Conservation (phyloP, 2,113 vertebrate species). For the Psophia crepitans region DNA sequence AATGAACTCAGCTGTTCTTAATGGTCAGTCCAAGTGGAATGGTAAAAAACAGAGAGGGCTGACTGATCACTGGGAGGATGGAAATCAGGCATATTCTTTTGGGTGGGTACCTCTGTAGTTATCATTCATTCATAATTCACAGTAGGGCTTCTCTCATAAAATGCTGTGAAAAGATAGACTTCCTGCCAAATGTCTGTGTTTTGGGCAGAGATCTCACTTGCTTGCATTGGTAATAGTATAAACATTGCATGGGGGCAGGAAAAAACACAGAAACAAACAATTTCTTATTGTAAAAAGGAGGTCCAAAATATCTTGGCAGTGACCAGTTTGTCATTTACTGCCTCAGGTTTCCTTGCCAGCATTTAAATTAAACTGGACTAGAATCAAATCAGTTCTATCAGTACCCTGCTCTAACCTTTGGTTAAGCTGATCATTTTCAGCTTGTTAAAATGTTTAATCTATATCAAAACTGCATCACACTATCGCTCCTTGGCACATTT, state of each 20-base stretch:
- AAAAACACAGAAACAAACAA: constrained; percentile 9
- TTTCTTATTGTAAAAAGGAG: constrained; percentile 16
- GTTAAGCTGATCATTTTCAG: constrained; percentile 47
- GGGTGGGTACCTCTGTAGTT: not conserved
- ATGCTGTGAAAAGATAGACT: not conserved
- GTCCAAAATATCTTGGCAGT: constrained; percentile 66
- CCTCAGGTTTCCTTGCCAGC: constrained; percentile 52
- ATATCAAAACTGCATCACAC: constrained; percentile 18
- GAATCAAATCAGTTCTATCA: constrained; percentile 56
- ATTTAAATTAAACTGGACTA: constrained; percentile 67
- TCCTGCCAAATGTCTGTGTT: not conserved
- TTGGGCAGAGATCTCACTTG: not conserved
- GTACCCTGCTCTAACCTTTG: constrained; percentile 45
- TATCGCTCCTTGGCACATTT: not conserved
- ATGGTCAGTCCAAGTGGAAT: not conserved
- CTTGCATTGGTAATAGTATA: not conserved
- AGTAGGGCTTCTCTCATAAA: not conserved
- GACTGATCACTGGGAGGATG: not conserved
- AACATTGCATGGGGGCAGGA: not conserved
- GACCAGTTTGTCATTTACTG: constrained; percentile 35
- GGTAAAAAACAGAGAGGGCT: not conserved
- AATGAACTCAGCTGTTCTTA: not conserved
- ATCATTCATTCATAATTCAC: not conserved
- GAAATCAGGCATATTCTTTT: not conserved
- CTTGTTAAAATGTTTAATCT: constrained; percentile 50